Conservation (phyloP, 2,113 vertebrate species). For the Pelmatolapia mariae region DNA sequence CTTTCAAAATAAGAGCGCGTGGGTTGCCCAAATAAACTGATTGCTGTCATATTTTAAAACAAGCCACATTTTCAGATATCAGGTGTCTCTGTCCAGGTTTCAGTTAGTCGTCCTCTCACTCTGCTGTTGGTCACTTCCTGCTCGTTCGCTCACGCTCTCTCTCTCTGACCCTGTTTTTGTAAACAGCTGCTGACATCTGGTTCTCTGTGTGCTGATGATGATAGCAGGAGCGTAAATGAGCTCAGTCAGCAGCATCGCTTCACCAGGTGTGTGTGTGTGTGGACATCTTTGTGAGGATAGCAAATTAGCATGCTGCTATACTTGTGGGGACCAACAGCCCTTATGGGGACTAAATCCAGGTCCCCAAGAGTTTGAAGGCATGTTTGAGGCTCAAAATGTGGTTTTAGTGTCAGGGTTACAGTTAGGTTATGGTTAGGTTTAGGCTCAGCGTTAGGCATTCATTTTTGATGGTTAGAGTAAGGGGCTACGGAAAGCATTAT, state of each 20-base stretch:
- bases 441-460: neutral
- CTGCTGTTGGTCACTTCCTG: neutral
- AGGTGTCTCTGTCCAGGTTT: neutral
- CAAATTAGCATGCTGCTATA: neutral
- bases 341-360: neutral
- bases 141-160: neutral
- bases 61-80: neutral
- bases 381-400: neutral
- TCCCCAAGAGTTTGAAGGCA: neutral
- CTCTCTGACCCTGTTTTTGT: neutral
- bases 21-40: neutral
- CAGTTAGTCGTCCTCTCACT: neutral
- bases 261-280: neutral
- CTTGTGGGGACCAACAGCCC: neutral
- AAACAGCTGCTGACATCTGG: constrained; percentile 19
- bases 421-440: neutral
- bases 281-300: neutral
- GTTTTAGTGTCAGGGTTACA: neutral
- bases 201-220: constrained; percentile 21
- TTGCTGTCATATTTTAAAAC: neutral
- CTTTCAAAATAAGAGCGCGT: neutral
- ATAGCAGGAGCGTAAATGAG: neutral
- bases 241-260: constrained; percentile 1
- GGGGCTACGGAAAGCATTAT: neutral
- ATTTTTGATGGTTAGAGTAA: neutral